Evolutionary conservation across 1,140 invertebrate species (phyloP), one percentile per base, ranked within the genome.

Genomic region (Aricia agestis): DNA sequence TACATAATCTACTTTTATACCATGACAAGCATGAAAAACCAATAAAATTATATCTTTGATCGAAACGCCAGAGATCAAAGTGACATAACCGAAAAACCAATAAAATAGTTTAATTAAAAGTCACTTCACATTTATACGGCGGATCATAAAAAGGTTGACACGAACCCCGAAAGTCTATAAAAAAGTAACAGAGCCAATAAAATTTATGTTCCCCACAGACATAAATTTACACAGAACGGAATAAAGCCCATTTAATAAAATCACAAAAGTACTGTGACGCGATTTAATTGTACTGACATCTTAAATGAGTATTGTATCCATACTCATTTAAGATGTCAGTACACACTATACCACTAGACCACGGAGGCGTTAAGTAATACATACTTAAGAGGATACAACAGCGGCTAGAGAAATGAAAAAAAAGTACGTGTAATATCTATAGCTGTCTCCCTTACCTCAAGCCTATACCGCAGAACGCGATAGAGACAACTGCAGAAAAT

Each of bases 121-220:
- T 52, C 45, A 52, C 45, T 52, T 52, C 45, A 52, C 45, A 52
- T 52, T 52, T 69, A 61, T 61, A 69, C 58, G 17, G 65, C 10
- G 36, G 7, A 18, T 70, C 78, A 78, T 78, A 82, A 84, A 83
- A 78, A 77, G 77, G 77, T 81, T 82, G 80, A 71, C 79, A 73
- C 71, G 75, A 59, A 76, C 70, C 65, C 72, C 73, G 69, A 76
- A 82, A 76, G 77, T 78, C 76, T 81, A 84, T 84, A 85, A 83
- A 63, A 63, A 7, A 81, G 70, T 72, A 78, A 72, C 70, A 81
- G 84, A 83, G 76, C 74, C 72, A 76, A 85, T 87, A 86, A 87
- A 87, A 79, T 83, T 85, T 85, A 85, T 77, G 78, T 79, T 74
- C 78, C 71, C 79, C 67, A 79, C 81, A 81, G 82, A 78, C 80